Conservation (phyloP, 2,888 invertebrate genomes). For the Plusia festucae region DNA sequence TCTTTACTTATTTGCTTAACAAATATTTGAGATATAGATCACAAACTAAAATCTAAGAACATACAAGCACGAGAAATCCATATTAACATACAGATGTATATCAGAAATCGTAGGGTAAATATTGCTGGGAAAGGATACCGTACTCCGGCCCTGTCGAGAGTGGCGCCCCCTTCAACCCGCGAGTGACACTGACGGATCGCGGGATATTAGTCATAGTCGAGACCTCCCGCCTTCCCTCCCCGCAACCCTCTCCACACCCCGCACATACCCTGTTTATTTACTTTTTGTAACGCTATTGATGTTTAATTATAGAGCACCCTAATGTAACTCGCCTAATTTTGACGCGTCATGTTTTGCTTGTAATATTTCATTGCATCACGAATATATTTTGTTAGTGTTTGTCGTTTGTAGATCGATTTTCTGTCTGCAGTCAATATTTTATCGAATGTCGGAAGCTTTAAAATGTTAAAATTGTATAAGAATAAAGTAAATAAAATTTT, state of each 20-base stretch:
- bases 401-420: constrained; percentile 55
- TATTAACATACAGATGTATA: constrained; percentile 86
- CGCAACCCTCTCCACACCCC: constrained; percentile 82
- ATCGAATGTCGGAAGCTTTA: constrained; percentile 24
- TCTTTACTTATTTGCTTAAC: constrained; percentile 18
- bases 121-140: constrained; percentile 84
- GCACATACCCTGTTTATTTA: constrained; percentile 88
- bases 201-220: constrained; percentile 92
- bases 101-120: constrained; percentile 81
- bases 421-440: constrained; percentile 57
- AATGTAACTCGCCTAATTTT: constrained; percentile 83
- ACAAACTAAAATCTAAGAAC: constrained; percentile 46
- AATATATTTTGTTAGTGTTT: constrained; percentile 61
- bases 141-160: constrained; percentile 83
- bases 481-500: background rate
- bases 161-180: constrained; percentile 83
- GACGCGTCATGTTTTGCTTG: constrained; percentile 80
- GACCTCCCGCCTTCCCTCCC: constrained; percentile 80
- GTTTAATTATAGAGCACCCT: constrained; percentile 88
- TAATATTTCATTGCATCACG: constrained; percentile 75
- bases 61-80: constrained; percentile 67
- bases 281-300: constrained; percentile 89
- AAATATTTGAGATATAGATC: constrained; percentile 54
- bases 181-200: constrained; percentile 92
- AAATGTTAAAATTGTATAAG: no score